Base-by-base conservation (phyloP, 2,113 vertebrate species). In the Phylloscopus trochiloides region DNA sequence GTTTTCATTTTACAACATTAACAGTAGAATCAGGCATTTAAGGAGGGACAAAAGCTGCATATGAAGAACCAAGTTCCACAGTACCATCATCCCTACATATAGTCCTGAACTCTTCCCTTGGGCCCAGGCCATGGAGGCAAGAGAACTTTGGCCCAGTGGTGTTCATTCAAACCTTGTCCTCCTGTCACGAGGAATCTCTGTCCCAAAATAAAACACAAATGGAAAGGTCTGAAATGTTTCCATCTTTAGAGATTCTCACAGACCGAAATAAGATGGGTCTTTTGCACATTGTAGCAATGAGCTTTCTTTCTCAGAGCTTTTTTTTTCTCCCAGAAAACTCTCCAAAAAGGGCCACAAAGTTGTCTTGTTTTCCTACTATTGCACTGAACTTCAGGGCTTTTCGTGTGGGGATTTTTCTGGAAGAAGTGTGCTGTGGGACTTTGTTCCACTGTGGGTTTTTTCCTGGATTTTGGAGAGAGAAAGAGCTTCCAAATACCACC, bases 71-170 rank as follows among this genome's bases (percentile, higher is more conserved):
- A 61, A 5, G 12, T 54, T n/a, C 5, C 25, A 48, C 6, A 29
- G 10, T 12, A 21, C 15, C 22, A 50, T 32, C 7, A 43, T 40
- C n/a, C 11, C 25, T 57, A 6, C 6, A 57, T 14, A 14, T 2
- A 2, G 2, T 62, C 20, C 5, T 52, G 36, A 57, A 21, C 17
- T 48, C 31, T 9, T 52, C 7, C 17, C 15, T 40, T 51, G 7
- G n/a, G 9, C 12, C 16, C 19, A 65, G 15, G 14, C 7, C 10
- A 9, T 3, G 13, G 17, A 77, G 7, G 3, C 52, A 2, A 25
- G 22, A 72, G 1, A 4, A 43, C 24, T 15, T 38, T 1, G 2
- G 14, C 4, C 12, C 25, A 31, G 25, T 61, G 43, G 3, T 4
- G 0, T 61, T 62, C 32, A 12, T 2, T 19, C 36, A 74, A 26